Evolutionary conservation across 2,888 invertebrate genomes (phyloP), one percentile per base, ranked within the genome.

Genomic region (Litoditis marina): DNA sequence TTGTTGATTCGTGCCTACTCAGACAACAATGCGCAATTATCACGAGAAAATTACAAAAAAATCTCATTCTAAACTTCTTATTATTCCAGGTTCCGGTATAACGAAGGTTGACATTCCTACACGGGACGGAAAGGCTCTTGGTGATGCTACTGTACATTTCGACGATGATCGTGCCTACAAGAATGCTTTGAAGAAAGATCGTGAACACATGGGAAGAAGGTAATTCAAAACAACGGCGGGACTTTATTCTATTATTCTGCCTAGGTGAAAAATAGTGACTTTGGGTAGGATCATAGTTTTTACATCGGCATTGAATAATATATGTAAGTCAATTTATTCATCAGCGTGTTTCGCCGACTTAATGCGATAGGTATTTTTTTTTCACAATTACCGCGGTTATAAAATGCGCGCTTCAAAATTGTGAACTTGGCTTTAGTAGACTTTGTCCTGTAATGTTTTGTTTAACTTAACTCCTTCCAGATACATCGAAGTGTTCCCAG

Each of bases 401-500:
- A n/a, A n/a, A n/a, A n/a, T n/a, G n/a, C n/a, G n/a, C n/a, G n/a
- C n/a, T n/a, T n/a, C n/a, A n/a, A n/a, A n/a, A n/a, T n/a, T n/a
- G n/a, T n/a, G n/a, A n/a, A n/a, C n/a, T n/a, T n/a, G n/a, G n/a
- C n/a, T n/a, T n/a, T n/a, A n/a, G n/a, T n/a, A n/a, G n/a, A n/a
- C n/a, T n/a, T n/a, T n/a, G n/a, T n/a, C n/a, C n/a, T n/a, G n/a
- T n/a, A n/a, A n/a, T n/a, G n/a, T n/a, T n/a, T n/a, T n/a, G n/a
- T n/a, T n/a, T n/a, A n/a, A n/a, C n/a, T n/a, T 36, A 28, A 50
- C 16, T 36, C 16, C 19, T 65, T 63, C 11, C 36, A 63, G 68
- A 42, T 69, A 66, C 46, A 64, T 73, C 27, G 73, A 73, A 55
- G 69, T 73, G 2, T 71, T 66, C 49, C 55, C 63, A 6, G 51